phyloP scores from a whole-genome alignment of 2,113 vertebrate species.

The Oxyruncus cristatus region DNA sequence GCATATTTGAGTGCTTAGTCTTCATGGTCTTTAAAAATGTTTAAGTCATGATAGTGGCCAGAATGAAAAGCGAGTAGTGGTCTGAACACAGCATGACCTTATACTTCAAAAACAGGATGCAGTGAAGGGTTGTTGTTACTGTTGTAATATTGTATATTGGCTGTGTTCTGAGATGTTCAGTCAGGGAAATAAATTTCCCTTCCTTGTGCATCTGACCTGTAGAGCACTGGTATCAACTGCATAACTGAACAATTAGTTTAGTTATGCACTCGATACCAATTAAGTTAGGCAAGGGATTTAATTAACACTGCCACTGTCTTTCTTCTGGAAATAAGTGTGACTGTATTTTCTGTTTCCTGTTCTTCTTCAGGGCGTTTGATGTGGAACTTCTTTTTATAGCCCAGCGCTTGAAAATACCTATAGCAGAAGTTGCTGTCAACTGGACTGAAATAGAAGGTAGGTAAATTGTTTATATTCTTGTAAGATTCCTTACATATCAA shows the following conservation, averaged over 20 bases:
- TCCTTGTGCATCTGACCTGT: background rate
- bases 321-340: conserved; percentile 25
- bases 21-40: background rate
- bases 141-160: background rate
- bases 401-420: conserved; percentile 88
- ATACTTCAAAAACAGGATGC: background rate
- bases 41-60: background rate
- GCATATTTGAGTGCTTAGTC: background rate
- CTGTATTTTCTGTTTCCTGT: conserved; percentile 32
- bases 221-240: background rate
- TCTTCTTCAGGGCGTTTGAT: conserved; percentile 91
- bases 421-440: conserved; percentile 95
- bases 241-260: background rate
- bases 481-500: background rate
- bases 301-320: conserved; percentile 4
- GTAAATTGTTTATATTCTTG: background rate
- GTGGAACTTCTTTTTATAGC: conserved; percentile 96
- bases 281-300: background rate
- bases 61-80: background rate
- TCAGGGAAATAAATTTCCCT: background rate
- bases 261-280: background rate
- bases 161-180: background rate
- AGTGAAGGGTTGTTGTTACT: background rate
- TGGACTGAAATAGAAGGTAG: conserved; percentile 99
- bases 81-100: background rate